Evolutionary conservation across 2,797 vertebrate species (phyloP), one percentile per base, ranked within the genome.

Genomic region (Catostomus latipinnis): DNA sequence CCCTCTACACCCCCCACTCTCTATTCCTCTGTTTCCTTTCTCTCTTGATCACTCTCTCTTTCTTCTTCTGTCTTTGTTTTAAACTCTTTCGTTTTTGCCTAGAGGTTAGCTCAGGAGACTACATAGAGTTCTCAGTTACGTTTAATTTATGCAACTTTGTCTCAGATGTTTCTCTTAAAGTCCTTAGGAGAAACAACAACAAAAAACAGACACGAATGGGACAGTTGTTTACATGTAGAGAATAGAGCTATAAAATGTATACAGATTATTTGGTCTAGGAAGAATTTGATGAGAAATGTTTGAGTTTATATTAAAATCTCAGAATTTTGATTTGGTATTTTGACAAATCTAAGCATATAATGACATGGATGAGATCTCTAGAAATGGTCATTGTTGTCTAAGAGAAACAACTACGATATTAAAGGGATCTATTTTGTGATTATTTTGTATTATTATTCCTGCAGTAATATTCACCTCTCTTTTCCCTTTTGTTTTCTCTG

Each of bases 1-100:
- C 68, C 70, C 73, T 74, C 11, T 61, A 60, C 67, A 80, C 76
- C 76, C 72, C 62, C 62, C 50, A 57, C 58, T 79, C 61, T 76
- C 80, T 8, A 52, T 82, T 80, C 76, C 68, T 60, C 73, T 67
- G 58, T 68, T 66, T 72, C 45, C 67, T 69, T 72, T 71, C 66
- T 63, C 67, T 57, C 46, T 50, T 66, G 50, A 74, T 58, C 45
- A 49, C 18, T 43, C 50, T 49, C 12, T 48, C 54, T 4, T 60
- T 70, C 52, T 75, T 71, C 60, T 43, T 79, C 69, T 66, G 53
- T 73, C 57, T 72, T 80, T 58, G 73, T 72, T 61, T 71, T 8
- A 48, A 71, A 78, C 61, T 66, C 54, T 66, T 49, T 10, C 45
- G 52, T 50, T 80, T 79, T 66, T 67, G 43, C 9, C n/a, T 46